phyloP scores from a whole-genome alignment of 2,888 invertebrate species.

The Netelia inedita region DNA sequence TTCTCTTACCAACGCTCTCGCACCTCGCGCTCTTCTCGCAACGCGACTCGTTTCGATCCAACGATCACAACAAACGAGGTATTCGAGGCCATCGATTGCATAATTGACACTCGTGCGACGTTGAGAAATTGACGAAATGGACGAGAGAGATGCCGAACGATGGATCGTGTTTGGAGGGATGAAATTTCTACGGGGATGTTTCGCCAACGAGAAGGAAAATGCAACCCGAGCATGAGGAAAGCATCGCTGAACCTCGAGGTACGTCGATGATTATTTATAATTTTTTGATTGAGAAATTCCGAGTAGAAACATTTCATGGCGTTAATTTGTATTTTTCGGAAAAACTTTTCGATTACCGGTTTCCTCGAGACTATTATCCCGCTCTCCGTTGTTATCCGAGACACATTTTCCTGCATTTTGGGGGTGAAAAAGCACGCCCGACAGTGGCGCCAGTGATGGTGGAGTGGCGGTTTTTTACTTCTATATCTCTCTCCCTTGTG shows the following conservation, averaged over 20 bases:
- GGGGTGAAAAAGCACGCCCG: constrained; percentile 61
- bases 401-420: constrained; percentile 61
- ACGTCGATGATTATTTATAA: constrained; percentile 13
- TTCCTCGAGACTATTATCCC: not conserved
- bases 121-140: not conserved
- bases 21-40: constrained; percentile 51
- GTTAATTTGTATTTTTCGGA: too few relatives aligned
- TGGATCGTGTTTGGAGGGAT: not conserved
- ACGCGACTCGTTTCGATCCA: constrained; percentile 35
- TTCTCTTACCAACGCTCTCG: constrained; percentile 49
- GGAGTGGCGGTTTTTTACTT: constrained; percentile 61
- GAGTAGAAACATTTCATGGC: too few relatives aligned
- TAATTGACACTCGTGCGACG: constrained; percentile 6
- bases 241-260: constrained; percentile 26
- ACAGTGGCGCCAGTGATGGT: constrained; percentile 78
- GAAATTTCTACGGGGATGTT: constrained; percentile 15
- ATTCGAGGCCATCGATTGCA: not conserved
- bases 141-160: not conserved
- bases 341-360: not conserved
- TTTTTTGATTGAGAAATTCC: not conserved
- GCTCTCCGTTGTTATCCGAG: constrained; percentile 19
- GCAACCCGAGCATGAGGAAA: constrained; percentile 7
- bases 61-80: not conserved
- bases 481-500: constrained; percentile 41
- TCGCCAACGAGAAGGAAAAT: constrained; percentile 10